Evolutionary conservation across 2,797 vertebrate genomes (phyloP), one percentile per base, ranked within the genome.

Genomic region (Melanogrammus aeglefinus): DNA sequence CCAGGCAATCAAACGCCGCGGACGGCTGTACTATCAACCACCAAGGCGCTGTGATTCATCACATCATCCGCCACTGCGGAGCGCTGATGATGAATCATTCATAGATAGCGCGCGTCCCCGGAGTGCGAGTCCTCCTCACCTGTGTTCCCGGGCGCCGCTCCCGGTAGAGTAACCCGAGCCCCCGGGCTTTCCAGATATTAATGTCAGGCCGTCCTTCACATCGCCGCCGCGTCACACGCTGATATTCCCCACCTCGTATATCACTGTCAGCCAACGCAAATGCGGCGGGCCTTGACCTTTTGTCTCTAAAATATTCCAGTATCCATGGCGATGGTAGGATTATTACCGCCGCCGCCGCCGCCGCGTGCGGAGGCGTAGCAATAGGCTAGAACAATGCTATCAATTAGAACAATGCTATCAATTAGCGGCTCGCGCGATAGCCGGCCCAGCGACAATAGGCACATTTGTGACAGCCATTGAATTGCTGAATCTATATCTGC

Each of bases 401-500:
- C 47, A 51, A 51, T 51, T 51, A 66, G 57, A 63, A 92, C 91
- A 91, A 90, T 92, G 89, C 87, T 82, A 85, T 87, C 87, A 92
- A 91, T 93, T 92, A 92, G 82, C 88, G 87, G 85, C 86, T 13
- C 88, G 81, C 89, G 90, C 88, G 88, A 93, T 90, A 91, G 91
- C 86, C 76, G 89, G 89, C 85, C 83, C 88, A 84, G 86, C 88
- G 88, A 93, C 91, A 92, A 92, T 89, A 91, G 91, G 90, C 91
- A 91, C 89, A 93, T 91, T 92, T 92, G 90, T 91, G 89, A 93
- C 92, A 91, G 88, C 89, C 90, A 90, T 91, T 89, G 89, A 87
- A 92, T 91, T 91, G 90, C 92, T 90, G 87, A 91, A 90, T 92
- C 91, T 90, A 91, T 92, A 91, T 91, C 88, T 91, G 87, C 91